phyloP scores from a whole-genome alignment of 2,113 vertebrate genomes.

The Thinocorus orbignyianus region DNA sequence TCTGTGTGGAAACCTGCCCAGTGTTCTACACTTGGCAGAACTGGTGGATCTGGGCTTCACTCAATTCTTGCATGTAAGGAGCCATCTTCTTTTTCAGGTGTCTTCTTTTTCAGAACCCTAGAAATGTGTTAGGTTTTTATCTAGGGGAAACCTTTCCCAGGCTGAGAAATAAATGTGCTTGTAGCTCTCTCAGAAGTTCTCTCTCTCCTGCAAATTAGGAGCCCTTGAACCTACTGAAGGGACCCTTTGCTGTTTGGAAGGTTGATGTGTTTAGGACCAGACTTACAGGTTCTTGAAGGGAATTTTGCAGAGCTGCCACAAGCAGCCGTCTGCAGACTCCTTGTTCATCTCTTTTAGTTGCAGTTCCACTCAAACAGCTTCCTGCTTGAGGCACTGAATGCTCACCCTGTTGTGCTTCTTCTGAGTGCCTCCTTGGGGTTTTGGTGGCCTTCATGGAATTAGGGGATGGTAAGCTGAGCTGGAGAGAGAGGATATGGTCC shows the following conservation, averaged over 20 bases:
- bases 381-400: background rate
- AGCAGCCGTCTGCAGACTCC: background rate
- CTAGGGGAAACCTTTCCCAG: background rate
- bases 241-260: background rate
- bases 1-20: background rate
- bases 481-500: background rate
- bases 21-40: background rate
- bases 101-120: background rate
- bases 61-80: fast-evolving
- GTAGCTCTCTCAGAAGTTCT: background rate
- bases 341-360: background rate
- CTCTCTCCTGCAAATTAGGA: background rate
- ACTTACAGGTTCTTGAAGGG: fast-evolving
- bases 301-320: background rate
- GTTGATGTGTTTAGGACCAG: background rate
- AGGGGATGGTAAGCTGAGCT: background rate
- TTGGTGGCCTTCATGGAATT: background rate
- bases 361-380: background rate
- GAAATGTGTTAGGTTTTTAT: background rate
- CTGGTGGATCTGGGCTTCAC: background rate
- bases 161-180: background rate
- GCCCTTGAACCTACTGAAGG: background rate
- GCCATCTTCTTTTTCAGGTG: background rate
- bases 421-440: background rate
- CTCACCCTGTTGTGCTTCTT: background rate